A percentile compares a stretch with the other conserved stretches of the same genome.
Evolutionary conservation across 2,113 vertebrate genomes (phyloP).

Genomic region (Genyomyrus donnyi): DNA sequence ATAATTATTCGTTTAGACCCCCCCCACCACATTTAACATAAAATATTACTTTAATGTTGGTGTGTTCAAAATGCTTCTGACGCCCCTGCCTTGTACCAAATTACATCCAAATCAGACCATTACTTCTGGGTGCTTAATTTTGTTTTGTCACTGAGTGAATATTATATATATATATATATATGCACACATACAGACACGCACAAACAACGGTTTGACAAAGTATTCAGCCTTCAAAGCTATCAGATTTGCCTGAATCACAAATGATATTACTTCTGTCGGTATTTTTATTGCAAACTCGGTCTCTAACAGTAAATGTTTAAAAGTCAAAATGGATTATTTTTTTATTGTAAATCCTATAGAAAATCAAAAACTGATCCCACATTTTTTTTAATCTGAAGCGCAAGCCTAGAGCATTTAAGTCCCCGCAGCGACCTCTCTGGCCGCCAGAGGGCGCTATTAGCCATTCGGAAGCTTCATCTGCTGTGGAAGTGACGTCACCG

Average conservation of each 20-base stretch:
- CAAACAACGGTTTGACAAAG: too few relatives aligned
- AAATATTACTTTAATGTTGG: too few relatives aligned
- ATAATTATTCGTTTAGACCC: too few relatives aligned
- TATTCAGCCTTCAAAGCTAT: neutral
- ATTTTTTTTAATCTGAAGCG: neutral
- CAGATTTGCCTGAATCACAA: neutral
- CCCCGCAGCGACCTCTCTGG: neutral
- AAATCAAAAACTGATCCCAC: neutral
- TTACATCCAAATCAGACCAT: too few relatives aligned
- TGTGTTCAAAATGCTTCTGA: too few relatives aligned
- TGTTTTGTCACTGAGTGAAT: too few relatives aligned
- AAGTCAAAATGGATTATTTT: neutral
- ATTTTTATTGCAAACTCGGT: neutral
- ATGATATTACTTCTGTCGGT: neutral
- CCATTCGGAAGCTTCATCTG: slow-evolving; percentile 6
- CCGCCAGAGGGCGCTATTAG: slow-evolving; percentile 28
- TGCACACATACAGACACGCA: too few relatives aligned
- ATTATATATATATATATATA: neutral
- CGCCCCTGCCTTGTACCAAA: too few relatives aligned
- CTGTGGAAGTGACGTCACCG: slow-evolving; percentile 40
- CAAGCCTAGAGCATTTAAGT: neutral
- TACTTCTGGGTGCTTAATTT: too few relatives aligned
- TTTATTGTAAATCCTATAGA: too few relatives aligned
- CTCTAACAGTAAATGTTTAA: neutral
- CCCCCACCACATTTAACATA: too few relatives aligned